Conservation (phyloP, 2,888 invertebrate species). For the Dusona sp. region DNA sequence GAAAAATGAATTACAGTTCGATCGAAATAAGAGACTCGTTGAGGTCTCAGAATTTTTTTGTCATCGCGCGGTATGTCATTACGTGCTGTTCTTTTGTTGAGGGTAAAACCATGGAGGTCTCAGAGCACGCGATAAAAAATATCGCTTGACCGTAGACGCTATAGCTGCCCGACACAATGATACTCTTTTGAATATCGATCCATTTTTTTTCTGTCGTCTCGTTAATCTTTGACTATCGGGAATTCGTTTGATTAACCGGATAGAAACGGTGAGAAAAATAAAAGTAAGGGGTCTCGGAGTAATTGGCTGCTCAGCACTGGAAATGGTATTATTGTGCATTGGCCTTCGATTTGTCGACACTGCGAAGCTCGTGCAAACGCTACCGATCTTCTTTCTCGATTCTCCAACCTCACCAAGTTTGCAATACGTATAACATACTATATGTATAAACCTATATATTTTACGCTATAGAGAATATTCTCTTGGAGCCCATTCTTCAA, state of each 20-base stretch:
- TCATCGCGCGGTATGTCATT: not conserved
- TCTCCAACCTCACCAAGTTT: constrained; percentile 19
- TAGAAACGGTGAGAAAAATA: constrained; percentile 19
- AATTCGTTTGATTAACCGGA: constrained; percentile 49
- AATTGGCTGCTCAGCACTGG: constrained; percentile 58
- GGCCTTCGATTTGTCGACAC: constrained; percentile 46
- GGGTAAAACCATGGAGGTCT: not conserved
- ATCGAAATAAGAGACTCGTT: not conserved
- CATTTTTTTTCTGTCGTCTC: not conserved
- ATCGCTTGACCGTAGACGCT: not conserved
- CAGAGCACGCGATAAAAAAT: not conserved
- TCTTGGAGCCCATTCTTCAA: constrained; percentile 64
- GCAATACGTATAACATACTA: constrained; percentile 13
- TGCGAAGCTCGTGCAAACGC: constrained; percentile 40
- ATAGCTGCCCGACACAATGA: not conserved
- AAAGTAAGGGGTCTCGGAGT: not conserved
- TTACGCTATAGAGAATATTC: constrained; percentile 51
- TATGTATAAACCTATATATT: constrained; percentile 31
- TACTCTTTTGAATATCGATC: not conserved
- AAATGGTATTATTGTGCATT: constrained; percentile 58
- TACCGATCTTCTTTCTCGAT: constrained; percentile 61
- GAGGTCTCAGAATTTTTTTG: not conserved
- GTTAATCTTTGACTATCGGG: constrained; percentile 25
- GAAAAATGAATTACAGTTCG: not conserved
- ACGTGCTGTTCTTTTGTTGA: not conserved